A percentile compares a stretch with the other conserved stretches of the same genome.
Evolutionary conservation across 2,113 vertebrate species (phyloP).

Genomic region (Neodontobutis hainanensis): DNA sequence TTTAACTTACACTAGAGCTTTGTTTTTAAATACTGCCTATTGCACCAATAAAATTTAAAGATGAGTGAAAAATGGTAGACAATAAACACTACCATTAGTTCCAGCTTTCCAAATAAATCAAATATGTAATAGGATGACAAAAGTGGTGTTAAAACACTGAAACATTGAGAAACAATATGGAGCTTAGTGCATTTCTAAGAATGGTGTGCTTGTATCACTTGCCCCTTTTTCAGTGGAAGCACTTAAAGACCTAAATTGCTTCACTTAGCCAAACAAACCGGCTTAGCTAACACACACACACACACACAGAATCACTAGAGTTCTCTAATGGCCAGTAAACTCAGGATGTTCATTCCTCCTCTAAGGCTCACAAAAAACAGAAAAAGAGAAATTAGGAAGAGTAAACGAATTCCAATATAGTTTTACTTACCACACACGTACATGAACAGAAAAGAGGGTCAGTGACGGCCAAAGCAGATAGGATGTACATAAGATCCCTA

Average conservation of each 20-base stretch:
- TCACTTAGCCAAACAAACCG: constrained; percentile 76
- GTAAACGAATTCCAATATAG: constrained; percentile 69
- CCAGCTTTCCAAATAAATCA: not conserved
- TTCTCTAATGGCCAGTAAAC: constrained; percentile 79
- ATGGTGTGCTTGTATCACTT: constrained; percentile 68
- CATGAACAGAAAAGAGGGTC: constrained; percentile 55
- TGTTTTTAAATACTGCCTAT: too few relatives aligned
- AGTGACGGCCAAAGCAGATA: constrained; percentile 61
- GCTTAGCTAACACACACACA: constrained; percentile 42
- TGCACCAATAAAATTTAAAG: too few relatives aligned
- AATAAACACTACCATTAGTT: too few relatives aligned
- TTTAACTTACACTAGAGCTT: too few relatives aligned
- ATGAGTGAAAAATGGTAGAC: too few relatives aligned
- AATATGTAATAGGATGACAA: not conserved
- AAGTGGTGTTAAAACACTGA: not conserved
- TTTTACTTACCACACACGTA: constrained; percentile 61
- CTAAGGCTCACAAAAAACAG: constrained; percentile 70
- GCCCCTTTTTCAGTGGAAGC: constrained; percentile 72
- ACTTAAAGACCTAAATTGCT: constrained; percentile 77
- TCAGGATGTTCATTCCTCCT: constrained; percentile 73
- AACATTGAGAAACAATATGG: not conserved
- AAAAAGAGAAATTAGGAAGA: constrained; percentile 70
- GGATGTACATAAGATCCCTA: constrained; percentile 68
- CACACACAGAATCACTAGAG: constrained; percentile 14
- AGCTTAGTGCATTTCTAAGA: constrained; percentile 31